Conservation (phyloP, 2,797 vertebrate species). For the Gastrophryne carolinensis region DNA sequence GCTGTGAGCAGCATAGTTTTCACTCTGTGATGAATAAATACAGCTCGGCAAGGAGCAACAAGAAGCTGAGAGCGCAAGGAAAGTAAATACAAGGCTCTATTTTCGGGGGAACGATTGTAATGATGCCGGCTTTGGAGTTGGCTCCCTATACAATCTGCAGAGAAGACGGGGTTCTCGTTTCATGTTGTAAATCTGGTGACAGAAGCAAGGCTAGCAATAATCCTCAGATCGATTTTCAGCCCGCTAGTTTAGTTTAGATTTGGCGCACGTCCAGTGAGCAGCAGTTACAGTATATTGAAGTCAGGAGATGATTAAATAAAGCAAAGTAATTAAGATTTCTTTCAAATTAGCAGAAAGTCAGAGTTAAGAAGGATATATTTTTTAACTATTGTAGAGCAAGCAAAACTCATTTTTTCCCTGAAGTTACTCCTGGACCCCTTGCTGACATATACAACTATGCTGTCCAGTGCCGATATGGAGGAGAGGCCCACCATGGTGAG, state of each 20-base stretch:
- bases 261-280: slow-evolving; percentile 5
- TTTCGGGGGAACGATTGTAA: slow-evolving; percentile 20
- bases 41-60: slow-evolving; percentile 22
- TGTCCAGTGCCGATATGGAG: too few species aligned
- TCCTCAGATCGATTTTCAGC: slow-evolving; percentile 8
- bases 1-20: slow-evolving; percentile 35
- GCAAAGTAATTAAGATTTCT: not conserved
- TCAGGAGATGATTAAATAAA: not conserved
- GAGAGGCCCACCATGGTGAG: too few species aligned
- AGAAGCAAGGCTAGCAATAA: not conserved
- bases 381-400: too few species aligned
- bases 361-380: not conserved
- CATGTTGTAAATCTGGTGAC: slow-evolving; percentile 15
- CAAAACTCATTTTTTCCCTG: too few species aligned
- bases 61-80: not conserved
- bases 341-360: not conserved
- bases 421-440: too few species aligned
- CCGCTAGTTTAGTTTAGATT: not conserved
- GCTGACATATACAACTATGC: too few species aligned
- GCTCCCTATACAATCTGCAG: slow-evolving; percentile 1
- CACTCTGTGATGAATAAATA: slow-evolving; percentile 35
- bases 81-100: slow-evolving; percentile 28
- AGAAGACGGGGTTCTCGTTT: slow-evolving; percentile 2
- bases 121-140: slow-evolving; percentile 11
- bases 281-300: not conserved